Evolutionary conservation across 2,797 vertebrate species (phyloP), one percentile per base, ranked within the genome.

Genomic region (Rhodeus uyekii): DNA sequence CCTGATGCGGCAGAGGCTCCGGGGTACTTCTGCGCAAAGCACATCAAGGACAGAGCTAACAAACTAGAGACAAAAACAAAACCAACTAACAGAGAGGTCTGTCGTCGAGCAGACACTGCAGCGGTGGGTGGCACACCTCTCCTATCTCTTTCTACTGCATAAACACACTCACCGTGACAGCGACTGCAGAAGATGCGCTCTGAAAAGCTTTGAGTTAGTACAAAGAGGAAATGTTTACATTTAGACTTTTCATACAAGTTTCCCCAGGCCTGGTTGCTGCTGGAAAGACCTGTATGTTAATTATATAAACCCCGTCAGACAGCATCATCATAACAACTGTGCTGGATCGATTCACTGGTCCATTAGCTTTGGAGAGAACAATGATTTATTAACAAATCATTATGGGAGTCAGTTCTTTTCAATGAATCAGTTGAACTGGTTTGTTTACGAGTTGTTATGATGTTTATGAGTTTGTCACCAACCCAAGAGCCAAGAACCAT

Each of bases 21-120:
- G 36, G 72, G 29, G 39, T 61, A 50, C 75, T 74, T 79, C 64
- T 48, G 32, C 12, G 18, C 19, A 12, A 65, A 44, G 24, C 80
- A 76, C 60, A 32, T 80, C 65, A 87, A 81, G 71, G 48, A 67
- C 75, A 50, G 42, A 55, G 55, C 80, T 83, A 86, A 84, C 86
- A 84, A 76, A 81, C 50, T 63, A 79, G 78, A 81, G 64, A 84
- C 39, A 63, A 78, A 81, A 85, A 78, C 80, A 83, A n/a, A 85
- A 83, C 64, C 78, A 80, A 75, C 72, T 55, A 73, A 68, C 69
- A 24, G 76, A 55, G 61, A 69, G 78, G 58, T 76, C 81, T 34
- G 34, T 65, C 74, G 46, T 58, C 6, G 36, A 77, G 78, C 75
- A 68, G 71, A 82, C 74, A 75, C 38, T 65, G 39, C 78, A 72